Evolutionary conservation across 2,797 vertebrate genomes (phyloP), one percentile per base, ranked within the genome.

Genomic region (Acipenser transmontanus): DNA sequence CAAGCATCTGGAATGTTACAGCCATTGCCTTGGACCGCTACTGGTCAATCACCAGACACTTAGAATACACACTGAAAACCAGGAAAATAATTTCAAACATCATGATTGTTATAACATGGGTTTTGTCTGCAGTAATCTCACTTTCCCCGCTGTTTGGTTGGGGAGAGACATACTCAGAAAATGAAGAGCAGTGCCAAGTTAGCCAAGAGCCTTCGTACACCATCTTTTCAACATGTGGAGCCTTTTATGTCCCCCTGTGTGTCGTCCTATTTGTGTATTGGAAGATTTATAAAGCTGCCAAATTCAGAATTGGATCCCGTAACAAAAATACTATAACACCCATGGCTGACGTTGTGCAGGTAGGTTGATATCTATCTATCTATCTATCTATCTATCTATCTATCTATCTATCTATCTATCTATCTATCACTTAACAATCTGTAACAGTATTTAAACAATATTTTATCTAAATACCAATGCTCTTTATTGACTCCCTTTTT

Each of bases 1-100:
- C 97, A 76, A 98, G 97, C 84, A 99, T 98, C 87, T 99, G 97
- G 97, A 98, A 95, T 0, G 97, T 99, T 79, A 97, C 93, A 0
- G 97, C 95, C 80, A 98, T 98, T 0, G 97, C 96, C 0, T 83
- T 99, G 6, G 96, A 98, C 81, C 94, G 97, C 74, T 99, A 98
- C 85, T 99, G 97, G 97, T 98, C 96, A 75, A 95, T 98, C 86
- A 96, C 93, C 0, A 85, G 93, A 7, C 97, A 99, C 77, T 80
- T 98, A 80, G 89, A 97, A 72, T 98, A 98, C 87, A 98, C 97
- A 0, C 88, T 94, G 10, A 92, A 93, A 69, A 83, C 87, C 0
- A 91, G 97, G 13, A 94, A 90, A 75, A 91, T 92, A 72, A 91
- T 93, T 76, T 97, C 97, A 84, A 96, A 96, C 9, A 74, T 93